A percentile compares a stretch with the other conserved stretches of the same genome.
These are phyloP conservation scores for Xenopus tropicalis DNA, from an alignment of 2,113 vertebrate species.

Conservation along the genomic window DNA sequence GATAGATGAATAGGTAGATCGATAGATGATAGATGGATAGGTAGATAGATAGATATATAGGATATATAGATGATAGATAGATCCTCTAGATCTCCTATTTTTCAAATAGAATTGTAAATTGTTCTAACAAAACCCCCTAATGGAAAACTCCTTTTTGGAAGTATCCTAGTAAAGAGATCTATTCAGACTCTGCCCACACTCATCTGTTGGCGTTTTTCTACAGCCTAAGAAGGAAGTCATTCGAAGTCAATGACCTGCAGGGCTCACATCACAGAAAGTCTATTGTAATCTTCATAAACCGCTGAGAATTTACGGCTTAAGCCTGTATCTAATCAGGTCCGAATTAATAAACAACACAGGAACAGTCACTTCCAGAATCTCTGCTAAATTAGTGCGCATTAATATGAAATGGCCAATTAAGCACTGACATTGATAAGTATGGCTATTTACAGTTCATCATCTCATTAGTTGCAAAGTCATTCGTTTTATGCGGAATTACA, in stretches of 20 bases:
- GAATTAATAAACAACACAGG: constrained; percentile 27
- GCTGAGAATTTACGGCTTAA: constrained; percentile 3
- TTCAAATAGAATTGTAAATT: too few species aligned
- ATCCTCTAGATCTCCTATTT: too few species aligned
- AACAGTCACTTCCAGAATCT: constrained; percentile 17
- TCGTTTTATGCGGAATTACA: constrained; percentile 17
- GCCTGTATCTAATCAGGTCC: constrained; percentile 8
- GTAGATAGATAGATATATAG: too few species aligned
- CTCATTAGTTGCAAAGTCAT: constrained; percentile 33
- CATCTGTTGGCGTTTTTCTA: not conserved
- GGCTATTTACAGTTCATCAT: constrained; percentile 36
- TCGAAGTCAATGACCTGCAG: constrained; percentile 2
- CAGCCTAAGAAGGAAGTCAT: not conserved
- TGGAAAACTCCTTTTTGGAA: too few species aligned
- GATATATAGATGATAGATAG: too few species aligned
- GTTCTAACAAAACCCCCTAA: too few species aligned
- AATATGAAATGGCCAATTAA: constrained; percentile 37
- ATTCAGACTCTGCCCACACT: not conserved
- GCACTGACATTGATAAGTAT: constrained; percentile 41
- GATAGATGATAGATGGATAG: too few species aligned
- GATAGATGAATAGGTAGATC: too few species aligned
- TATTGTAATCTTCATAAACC: constrained; percentile 6
- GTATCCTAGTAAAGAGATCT: not conserved
- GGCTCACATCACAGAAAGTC: not conserved
- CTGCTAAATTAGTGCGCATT: constrained; percentile 29